Evolutionary conservation across 2,888 invertebrate genomes (phyloP).

Genomic region (Ceriagrion tenellum): DNA sequence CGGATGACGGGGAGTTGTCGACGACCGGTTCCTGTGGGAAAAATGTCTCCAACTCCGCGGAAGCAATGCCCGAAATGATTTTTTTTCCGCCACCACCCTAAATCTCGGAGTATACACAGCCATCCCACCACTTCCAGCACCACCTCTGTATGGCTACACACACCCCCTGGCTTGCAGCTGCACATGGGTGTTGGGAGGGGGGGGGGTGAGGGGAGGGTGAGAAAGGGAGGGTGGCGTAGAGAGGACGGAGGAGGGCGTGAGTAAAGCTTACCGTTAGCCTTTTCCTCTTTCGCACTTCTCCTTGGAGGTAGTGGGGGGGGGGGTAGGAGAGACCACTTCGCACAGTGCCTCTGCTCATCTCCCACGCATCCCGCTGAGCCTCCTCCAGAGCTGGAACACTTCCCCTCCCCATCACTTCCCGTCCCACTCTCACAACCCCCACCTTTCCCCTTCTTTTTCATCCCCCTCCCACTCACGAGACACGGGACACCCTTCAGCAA

Average conservation of each 20-base stretch:
- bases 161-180: slow-evolving; percentile 6
- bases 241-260: not conserved
- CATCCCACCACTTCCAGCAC: not conserved
- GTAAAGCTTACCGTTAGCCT: slow-evolving; percentile 50
- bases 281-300: slow-evolving; percentile 4
- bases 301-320: too few relatives aligned
- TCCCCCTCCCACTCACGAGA: not conserved
- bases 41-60: slow-evolving; percentile 16
- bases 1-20: not conserved
- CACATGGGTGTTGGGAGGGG: not conserved
- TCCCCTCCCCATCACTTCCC: not conserved
- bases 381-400: not conserved
- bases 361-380: not conserved
- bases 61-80: not conserved
- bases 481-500: too few relatives aligned
- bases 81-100: not conserved
- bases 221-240: not conserved
- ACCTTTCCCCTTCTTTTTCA: not conserved
- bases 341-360: not conserved
- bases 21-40: slow-evolving; percentile 16
- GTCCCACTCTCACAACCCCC: not conserved
- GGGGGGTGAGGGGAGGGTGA: not conserved
- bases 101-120: not conserved
- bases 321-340: not conserved
- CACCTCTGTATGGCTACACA: not conserved